These are phyloP conservation scores for Alaudala cheleensis DNA, from an alignment of 2,113 vertebrate genomes.

Conservation along the genomic window DNA sequence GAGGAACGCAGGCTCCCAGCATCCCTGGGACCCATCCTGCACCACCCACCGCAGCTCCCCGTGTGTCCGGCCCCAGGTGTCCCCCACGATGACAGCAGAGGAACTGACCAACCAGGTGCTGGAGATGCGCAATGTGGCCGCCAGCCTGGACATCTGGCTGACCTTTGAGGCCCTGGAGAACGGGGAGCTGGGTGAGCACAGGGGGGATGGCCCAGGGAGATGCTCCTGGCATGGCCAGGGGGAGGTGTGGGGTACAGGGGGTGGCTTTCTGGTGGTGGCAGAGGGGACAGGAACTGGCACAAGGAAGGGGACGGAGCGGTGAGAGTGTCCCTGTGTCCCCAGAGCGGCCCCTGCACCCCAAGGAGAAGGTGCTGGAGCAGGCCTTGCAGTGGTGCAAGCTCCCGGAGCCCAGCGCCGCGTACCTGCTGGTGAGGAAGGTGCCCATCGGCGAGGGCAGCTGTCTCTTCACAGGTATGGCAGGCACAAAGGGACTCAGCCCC, in stretches of 20 bases:
- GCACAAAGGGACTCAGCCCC: neutral
- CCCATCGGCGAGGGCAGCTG: slow-evolving; percentile 84
- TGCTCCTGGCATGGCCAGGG: neutral
- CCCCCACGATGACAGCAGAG: slow-evolving; percentile 91
- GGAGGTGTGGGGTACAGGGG: rapidly evolving
- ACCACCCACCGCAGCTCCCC: rapidly evolving
- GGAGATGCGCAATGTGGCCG: slow-evolving; percentile 87
- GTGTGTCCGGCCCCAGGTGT: slow-evolving; percentile 77
- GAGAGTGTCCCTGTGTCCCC: neutral
- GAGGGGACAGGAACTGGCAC: neutral
- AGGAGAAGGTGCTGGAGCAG: slow-evolving; percentile 95
- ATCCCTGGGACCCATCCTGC: neutral
- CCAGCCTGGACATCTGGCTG: slow-evolving; percentile 91
- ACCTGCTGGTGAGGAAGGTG: slow-evolving; percentile 89
- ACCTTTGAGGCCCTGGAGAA: slow-evolving; percentile 92
- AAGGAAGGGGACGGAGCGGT: neutral
- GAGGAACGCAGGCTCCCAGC: neutral
- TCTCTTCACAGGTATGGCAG: slow-evolving; percentile 86
- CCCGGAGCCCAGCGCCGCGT: slow-evolving; percentile 88
- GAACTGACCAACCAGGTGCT: slow-evolving; percentile 96
- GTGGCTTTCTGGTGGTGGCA: neutral
- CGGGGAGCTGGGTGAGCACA: slow-evolving; percentile 89
- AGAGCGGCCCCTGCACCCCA: slow-evolving; percentile 94
- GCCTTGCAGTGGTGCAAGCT: slow-evolving; percentile 96
- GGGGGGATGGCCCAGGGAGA: rapidly evolving